Base-by-base conservation (phyloP, 2,888 invertebrate species). In the Troilus luridus region DNA sequence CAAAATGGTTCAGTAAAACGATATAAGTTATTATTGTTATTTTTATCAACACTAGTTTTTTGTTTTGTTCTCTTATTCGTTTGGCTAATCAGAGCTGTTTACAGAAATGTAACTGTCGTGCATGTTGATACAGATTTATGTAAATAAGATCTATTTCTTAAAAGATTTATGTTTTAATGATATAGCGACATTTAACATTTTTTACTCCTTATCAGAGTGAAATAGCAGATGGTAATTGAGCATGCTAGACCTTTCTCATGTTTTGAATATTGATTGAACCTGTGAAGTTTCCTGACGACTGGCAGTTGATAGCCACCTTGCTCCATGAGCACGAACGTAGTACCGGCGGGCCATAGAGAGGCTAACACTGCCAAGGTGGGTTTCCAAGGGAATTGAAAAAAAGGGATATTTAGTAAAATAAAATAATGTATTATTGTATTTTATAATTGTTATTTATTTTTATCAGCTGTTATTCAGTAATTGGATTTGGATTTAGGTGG, bases 171-270 rank as follows among this genome's bases (percentile, higher is more conserved):
- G 41, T 41, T 41, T 3, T 77, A 77, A 41, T 41, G 72, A 77
- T 77, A 77, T 77, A 77, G 17, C 72, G 72, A 77, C 41, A 77
- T 77, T 7, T 77, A 19, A 77, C 72, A 77, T 41, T 41, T 77
- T 77, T 9, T 77, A 41, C 41, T 77, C 10, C 2, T 77, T 77
- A 77, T 77, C 72, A 41, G 0, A 0, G 1, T 24, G 12, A 67
- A 19, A 77, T 77, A 77, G 27, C 72, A 41, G 17, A 77, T 27
- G 41, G 27, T 77, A 77, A 77, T 77, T 77, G 72, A 77, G 8
- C 27, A 7, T 24, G 72, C 72, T 41, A 41, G 27, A 41, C 24
- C 81, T 54, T 81, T 8, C 54, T 9, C 81, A 19, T 56, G 56
- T 85, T 85, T 85, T 85, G 21, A 85, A 58, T 85, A 85, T 85